Evolutionary conservation across 2,797 vertebrate genomes (phyloP).

Genomic region (Pristis pectinata): DNA sequence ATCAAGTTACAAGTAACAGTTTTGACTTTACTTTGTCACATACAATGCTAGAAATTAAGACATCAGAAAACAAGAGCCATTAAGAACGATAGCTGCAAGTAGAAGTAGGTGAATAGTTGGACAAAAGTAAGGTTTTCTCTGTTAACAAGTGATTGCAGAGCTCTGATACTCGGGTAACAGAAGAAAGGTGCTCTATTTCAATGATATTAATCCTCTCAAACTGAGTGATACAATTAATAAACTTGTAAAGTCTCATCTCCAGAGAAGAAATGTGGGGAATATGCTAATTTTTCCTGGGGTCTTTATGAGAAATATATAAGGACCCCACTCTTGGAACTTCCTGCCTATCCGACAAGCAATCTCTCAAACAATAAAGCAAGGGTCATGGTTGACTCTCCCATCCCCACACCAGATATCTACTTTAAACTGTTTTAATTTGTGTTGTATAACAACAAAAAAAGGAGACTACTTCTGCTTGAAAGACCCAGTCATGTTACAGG

Average conservation of each 20-base stretch:
- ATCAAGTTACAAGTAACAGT: no score
- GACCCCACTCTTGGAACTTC: neutral
- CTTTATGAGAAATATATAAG: neutral
- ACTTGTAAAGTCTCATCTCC: neutral
- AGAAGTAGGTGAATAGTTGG: conserved; percentile 72
- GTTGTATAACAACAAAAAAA: no score
- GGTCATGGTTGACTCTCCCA: neutral
- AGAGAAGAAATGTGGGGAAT: neutral
- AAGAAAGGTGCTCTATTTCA: conserved; percentile 49
- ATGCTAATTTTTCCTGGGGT: neutral
- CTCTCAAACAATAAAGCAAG: neutral
- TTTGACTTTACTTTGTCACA: no score
- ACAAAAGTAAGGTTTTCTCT: conserved; percentile 73
- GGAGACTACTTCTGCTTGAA: no score
- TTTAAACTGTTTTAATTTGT: neutral
- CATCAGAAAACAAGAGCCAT: neutral
- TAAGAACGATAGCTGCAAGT: conserved; percentile 14
- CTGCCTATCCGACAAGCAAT: neutral
- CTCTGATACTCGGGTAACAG: conserved; percentile 65
- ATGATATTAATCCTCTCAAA: conserved; percentile 50
- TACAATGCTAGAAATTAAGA: no score
- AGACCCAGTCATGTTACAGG: no score
- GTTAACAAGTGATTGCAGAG: conserved; percentile 76
- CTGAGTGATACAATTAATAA: conserved; percentile 43
- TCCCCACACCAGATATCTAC: neutral